These are phyloP conservation scores for Spodoptera exigua DNA, from an alignment of 2,888 invertebrate genomes.

Conservation along the genomic window DNA sequence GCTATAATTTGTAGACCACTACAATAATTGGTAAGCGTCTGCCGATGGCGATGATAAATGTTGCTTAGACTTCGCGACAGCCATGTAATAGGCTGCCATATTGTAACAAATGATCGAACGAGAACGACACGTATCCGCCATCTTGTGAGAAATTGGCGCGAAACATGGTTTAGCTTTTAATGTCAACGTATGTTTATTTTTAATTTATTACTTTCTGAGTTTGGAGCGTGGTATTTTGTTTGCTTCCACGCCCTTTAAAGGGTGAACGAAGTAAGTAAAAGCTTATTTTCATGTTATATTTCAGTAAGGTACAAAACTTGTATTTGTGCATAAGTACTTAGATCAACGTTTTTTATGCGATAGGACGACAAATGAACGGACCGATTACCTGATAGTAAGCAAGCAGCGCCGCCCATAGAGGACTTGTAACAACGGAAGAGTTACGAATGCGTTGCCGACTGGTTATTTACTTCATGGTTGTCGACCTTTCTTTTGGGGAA, in stretches of 20 bases:
- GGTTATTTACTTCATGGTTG: too few species aligned
- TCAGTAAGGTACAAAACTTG: conserved; percentile 2
- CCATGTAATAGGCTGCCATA: conserved; percentile 69
- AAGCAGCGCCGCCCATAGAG: too few species aligned
- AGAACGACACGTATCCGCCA: conserved; percentile 49
- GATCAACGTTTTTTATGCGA: too few species aligned
- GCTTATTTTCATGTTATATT: background rate
- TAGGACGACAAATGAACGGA: too few species aligned
- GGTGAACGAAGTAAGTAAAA: conserved; percentile 4
- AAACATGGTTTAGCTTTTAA: conserved; percentile 65
- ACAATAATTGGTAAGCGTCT: conserved; percentile 40
- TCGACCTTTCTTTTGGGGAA: too few species aligned
- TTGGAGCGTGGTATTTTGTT: conserved; percentile 7
- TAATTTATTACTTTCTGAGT: conserved; percentile 55
- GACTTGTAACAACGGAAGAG: too few species aligned
- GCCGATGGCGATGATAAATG: conserved; percentile 60
- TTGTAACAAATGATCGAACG: conserved; percentile 69
- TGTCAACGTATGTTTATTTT: conserved; percentile 39
- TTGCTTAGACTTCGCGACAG: conserved; percentile 50
- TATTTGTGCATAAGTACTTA: conserved; percentile 19
- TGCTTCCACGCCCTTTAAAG: conserved; percentile 8
- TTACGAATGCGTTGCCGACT: too few species aligned
- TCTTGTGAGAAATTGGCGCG: conserved; percentile 56
- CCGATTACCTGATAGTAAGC: too few species aligned
- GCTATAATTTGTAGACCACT: conserved; percentile 15